These are phyloP conservation scores for Philopedon plagiatum DNA, from an alignment of 2,888 invertebrate genomes.

Conservation along the genomic window DNA sequence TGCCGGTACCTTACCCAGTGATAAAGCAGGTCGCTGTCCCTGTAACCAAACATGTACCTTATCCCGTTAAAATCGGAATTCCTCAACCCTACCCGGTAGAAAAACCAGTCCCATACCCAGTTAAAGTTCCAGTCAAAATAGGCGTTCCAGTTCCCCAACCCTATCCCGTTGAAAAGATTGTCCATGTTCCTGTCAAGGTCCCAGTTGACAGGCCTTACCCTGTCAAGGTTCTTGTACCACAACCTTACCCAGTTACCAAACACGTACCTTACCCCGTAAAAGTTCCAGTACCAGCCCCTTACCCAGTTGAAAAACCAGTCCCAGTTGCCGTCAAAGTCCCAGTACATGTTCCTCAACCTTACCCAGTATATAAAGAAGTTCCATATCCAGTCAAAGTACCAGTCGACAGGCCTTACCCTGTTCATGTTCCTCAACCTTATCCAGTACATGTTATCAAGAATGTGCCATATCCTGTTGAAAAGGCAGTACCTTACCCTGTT, in stretches of 20 bases:
- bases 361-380: slow-evolving; percentile 79
- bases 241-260: slow-evolving; percentile 86
- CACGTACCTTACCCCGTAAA: slow-evolving; percentile 82
- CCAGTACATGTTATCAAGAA: slow-evolving; percentile 80
- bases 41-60: slow-evolving; percentile 78
- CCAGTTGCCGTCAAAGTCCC: slow-evolving; percentile 83
- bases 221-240: slow-evolving; percentile 84
- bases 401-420: slow-evolving; percentile 80
- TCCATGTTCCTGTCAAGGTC: slow-evolving; percentile 79
- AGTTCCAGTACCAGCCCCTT: slow-evolving; percentile 82
- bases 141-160: slow-evolving; percentile 83
- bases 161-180: slow-evolving; percentile 85
- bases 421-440: slow-evolving; percentile 78
- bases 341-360: slow-evolving; percentile 83
- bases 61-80: slow-evolving; percentile 75
- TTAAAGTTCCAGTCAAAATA: slow-evolving; percentile 85
- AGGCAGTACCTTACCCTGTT: slow-evolving; percentile 77
- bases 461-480: slow-evolving; percentile 79
- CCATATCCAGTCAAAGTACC: slow-evolving; percentile 80
- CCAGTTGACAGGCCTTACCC: slow-evolving; percentile 85
- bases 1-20: slow-evolving; percentile 77
- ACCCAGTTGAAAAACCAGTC: slow-evolving; percentile 83
- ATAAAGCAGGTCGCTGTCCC: slow-evolving; percentile 76
- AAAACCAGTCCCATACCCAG: slow-evolving; percentile 80
- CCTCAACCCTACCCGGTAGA: slow-evolving; percentile 80